phyloP scores from a whole-genome alignment of 2,113 vertebrate species.

The Cyprinodon tularosa region DNA sequence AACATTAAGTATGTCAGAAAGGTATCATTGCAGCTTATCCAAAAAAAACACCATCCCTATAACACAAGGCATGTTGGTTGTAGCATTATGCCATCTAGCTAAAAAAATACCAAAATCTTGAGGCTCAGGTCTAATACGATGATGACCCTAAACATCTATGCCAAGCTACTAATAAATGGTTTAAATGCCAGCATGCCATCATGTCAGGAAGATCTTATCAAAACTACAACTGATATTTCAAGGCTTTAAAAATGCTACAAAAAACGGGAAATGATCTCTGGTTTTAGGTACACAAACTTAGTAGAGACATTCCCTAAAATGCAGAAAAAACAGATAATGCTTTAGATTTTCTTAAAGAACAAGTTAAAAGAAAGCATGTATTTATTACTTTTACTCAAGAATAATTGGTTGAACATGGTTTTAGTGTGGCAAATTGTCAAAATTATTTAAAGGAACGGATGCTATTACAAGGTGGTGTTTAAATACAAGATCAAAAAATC shows the following conservation, averaged over 20 bases:
- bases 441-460: background rate
- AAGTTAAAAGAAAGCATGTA: no score
- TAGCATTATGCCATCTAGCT: background rate
- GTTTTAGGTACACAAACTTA: no score
- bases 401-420: no score
- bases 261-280: background rate
- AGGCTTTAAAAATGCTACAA: background rate
- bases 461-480: background rate
- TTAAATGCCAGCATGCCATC: background rate
- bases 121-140: background rate
- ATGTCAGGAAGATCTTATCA: background rate
- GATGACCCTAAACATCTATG: background rate
- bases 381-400: no score
- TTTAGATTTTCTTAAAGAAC: no score
- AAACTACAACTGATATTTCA: background rate
- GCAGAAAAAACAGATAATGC: no score
- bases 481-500: constrained; percentile 36
- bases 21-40: background rate
- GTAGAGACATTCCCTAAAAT: background rate
- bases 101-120: no score
- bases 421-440: background rate
- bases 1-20: background rate
- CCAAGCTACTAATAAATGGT: background rate
- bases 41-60: background rate
- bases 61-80: background rate